Evolutionary conservation across 2,888 invertebrate species (phyloP), one percentile per base, ranked within the genome.

Genomic region (Dynastes maya): DNA sequence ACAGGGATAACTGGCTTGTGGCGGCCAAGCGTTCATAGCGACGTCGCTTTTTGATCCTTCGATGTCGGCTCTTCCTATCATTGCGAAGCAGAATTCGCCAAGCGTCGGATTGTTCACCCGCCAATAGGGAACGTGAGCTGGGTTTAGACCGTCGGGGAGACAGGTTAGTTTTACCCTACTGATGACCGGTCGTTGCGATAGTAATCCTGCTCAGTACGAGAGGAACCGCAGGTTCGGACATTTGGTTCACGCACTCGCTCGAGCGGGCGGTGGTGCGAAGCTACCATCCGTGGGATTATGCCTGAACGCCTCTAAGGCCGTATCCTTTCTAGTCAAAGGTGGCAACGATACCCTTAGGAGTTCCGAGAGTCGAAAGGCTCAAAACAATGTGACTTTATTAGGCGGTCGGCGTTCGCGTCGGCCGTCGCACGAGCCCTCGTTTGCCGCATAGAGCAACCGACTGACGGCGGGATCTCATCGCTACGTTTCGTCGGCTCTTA

Each of bases 41-140:
- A 92, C 91, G 91, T 92, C 89, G 91, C 91, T 91, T 92, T 92
- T 92, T 92, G 92, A 92, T 92, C 91, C 90, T 91, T 93, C 92
- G 92, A 93, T 92, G 91, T 93, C 92, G 92, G 92, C 92, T 93
- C 92, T 92, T 93, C 92, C 92, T 93, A 92, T 92, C 92, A 92
- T 32, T 92, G 92, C 89, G 92, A 92, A 92, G 92, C 92, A 91
- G 91, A 93, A 92, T 91, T 92, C 90, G 89, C 91, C 90, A 92
- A 80, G 80, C 90, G 92, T 93, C 90, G 92, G 92, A 93, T 93
- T 93, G 92, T 92, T 93, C 84, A 85, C 83, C 84, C 82, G 77
- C 80, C 68, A 78, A 85, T 80, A 84, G 83, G 82, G 83, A 84
- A 84, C 84, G 82, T 81, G 81, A 82, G 82, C 81, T 82, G 81